Evolutionary conservation across 2,888 invertebrate genomes (phyloP).

Genomic region (Hypolimnas misippus): DNA sequence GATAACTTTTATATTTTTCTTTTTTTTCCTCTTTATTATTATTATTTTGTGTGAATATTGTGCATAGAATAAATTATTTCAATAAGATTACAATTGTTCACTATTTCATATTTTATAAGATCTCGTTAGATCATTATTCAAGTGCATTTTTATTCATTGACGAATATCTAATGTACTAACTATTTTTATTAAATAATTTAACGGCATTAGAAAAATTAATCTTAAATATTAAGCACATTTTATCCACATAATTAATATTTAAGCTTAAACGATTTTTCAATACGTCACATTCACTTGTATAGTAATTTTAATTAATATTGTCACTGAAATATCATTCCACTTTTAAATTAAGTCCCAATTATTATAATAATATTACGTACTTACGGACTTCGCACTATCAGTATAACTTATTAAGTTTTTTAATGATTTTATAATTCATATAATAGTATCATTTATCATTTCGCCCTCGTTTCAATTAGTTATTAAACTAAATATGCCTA

Average conservation of each 20-base stretch:
- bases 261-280: constrained; percentile 2
- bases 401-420: constrained; percentile 1
- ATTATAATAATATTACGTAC: constrained; percentile 33
- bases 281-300: not conserved
- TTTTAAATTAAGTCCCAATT: constrained; percentile 25
- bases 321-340: constrained; percentile 33
- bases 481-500: too few relatives aligned
- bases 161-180: not conserved
- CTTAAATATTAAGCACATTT: constrained; percentile 1
- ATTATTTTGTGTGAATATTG: not conserved
- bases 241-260: not conserved
- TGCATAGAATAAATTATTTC: not conserved
- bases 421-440: not conserved
- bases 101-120: not conserved
- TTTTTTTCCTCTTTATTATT: not conserved
- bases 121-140: constrained; percentile 7
- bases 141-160: constrained; percentile 4
- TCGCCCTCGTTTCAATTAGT: not conserved
- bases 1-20: too few relatives aligned
- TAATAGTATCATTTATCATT: not conserved
- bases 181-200: not conserved
- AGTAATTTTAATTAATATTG: constrained; percentile 26
- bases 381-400: constrained; percentile 23
- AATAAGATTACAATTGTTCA: constrained; percentile 6
- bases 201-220: not conserved